Percentiles rank a stretch among this genome's conserved stretches.
Evolutionary conservation across 2,797 vertebrate species (phyloP).

Genomic region (Gymnothorax reevesii): DNA sequence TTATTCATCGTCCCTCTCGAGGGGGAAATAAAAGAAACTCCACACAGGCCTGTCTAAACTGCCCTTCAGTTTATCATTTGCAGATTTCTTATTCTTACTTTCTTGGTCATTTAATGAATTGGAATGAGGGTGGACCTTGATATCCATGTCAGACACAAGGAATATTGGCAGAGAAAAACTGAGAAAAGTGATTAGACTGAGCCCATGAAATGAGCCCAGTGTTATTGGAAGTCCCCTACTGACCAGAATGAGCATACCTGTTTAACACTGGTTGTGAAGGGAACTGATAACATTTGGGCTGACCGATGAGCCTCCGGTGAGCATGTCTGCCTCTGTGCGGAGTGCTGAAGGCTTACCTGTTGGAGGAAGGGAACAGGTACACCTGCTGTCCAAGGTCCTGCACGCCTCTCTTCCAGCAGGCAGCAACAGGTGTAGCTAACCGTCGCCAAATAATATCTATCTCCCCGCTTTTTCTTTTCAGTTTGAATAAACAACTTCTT

Average conservation of each 20-base stretch:
- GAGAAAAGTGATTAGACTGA: no score
- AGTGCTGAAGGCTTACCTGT: neutral
- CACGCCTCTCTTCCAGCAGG: neutral
- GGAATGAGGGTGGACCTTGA: no score
- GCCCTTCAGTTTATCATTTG: no score
- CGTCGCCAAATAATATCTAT: neutral
- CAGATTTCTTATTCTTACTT: no score
- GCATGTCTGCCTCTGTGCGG: neutral
- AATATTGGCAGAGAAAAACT: no score
- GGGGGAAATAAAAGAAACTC: no score
- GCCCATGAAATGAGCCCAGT: no score
- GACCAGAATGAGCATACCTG: neutral
- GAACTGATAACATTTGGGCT: neutral
- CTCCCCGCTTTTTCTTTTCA: neutral
- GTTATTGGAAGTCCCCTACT: no score
- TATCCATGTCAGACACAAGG: no score
- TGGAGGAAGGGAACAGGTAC: neutral
- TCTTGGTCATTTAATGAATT: no score
- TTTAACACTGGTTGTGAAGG: neutral
- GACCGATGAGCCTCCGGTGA: neutral
- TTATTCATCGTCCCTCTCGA: no score
- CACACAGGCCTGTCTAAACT: no score
- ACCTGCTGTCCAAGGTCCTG: neutral
- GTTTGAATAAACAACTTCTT: neutral
- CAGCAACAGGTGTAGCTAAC: neutral